These are phyloP conservation scores for Coregonus ussuriensis DNA, from an alignment of 2,797 vertebrate genomes.

Conservation along the genomic window DNA sequence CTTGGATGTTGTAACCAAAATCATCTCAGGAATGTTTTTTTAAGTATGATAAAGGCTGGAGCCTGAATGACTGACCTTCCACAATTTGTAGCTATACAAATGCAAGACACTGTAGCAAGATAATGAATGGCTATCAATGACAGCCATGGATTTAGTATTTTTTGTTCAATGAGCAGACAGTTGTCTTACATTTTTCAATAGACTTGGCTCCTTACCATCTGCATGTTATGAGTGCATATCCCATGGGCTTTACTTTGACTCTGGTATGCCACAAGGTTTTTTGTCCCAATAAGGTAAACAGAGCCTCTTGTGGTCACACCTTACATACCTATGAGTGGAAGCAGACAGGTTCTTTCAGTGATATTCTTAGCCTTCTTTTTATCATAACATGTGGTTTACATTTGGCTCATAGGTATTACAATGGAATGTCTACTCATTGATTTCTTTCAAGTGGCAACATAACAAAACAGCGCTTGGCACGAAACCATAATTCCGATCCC, in stretches of 20 bases:
- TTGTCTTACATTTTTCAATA: conserved; percentile 27
- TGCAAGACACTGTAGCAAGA: conserved; percentile 30
- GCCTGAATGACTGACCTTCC: conserved; percentile 1
- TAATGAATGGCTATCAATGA: conserved; percentile 38
- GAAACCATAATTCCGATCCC: background rate
- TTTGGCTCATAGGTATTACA: conserved; percentile 11
- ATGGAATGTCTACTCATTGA: conserved; percentile 11
- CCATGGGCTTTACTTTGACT: conserved; percentile 7
- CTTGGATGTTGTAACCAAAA: background rate
- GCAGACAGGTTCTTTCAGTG: conserved; percentile 8
- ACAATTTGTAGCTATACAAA: background rate
- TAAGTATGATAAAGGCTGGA: conserved; percentile 26
- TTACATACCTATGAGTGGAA: conserved; percentile 30
- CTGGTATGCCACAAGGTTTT: conserved; percentile 13
- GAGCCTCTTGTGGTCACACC: conserved; percentile 6
- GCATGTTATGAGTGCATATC: conserved; percentile 21
- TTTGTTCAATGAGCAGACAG: conserved; percentile 5
- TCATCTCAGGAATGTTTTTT: background rate
- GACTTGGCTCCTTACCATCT: conserved; percentile 20
- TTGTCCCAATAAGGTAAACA: conserved; percentile 8
- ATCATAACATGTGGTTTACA: background rate
- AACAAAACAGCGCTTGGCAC: conserved; percentile 12
- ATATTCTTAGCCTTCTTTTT: conserved; percentile 4
- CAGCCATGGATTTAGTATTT: conserved; percentile 20
- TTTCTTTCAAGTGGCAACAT: conserved; percentile 15